Evolutionary conservation across 2,113 vertebrate species (phyloP).

Genomic region (Morone saxatilis): DNA sequence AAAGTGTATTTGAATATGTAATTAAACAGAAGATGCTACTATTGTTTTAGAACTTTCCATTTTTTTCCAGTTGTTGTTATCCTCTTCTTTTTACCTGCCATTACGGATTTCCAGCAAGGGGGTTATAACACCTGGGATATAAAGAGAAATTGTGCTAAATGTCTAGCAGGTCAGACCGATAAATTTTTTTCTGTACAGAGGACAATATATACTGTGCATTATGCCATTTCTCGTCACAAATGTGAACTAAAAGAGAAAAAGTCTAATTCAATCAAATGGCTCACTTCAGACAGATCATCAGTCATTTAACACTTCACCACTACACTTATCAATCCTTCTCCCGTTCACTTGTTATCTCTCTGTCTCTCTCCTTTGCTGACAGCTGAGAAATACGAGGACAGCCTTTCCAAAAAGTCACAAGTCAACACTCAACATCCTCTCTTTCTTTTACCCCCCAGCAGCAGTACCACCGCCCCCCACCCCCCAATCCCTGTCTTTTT

Average conservation of each 20-base stretch:
- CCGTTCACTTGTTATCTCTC: slow-evolving; percentile 16
- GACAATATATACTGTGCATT: background rate
- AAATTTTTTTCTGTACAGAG: too few relatives aligned
- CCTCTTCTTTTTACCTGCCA: background rate
- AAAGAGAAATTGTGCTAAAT: background rate
- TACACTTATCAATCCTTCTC: background rate
- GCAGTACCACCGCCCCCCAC: background rate
- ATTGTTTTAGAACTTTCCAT: background rate
- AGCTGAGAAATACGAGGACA: slow-evolving; percentile 54
- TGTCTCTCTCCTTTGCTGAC: slow-evolving; percentile 45
- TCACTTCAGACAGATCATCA: slow-evolving; percentile 1
- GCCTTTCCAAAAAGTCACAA: slow-evolving; percentile 58
- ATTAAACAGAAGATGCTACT: background rate
- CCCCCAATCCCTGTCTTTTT: slow-evolving; percentile 21
- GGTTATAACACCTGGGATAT: background rate
- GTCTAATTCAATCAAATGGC: background rate
- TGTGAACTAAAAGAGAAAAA: background rate
- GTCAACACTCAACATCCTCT: slow-evolving; percentile 53
- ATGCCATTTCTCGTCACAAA: background rate
- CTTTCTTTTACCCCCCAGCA: slow-evolving; percentile 19
- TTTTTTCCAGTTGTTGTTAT: background rate
- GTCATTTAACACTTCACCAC: background rate
- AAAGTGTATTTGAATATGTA: background rate
- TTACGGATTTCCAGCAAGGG: too few relatives aligned
- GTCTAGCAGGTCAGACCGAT: background rate